Evolutionary conservation across 1,140 invertebrate genomes (phyloP), one percentile per base, ranked within the genome.

Genomic region (Drosophila navojoa): DNA sequence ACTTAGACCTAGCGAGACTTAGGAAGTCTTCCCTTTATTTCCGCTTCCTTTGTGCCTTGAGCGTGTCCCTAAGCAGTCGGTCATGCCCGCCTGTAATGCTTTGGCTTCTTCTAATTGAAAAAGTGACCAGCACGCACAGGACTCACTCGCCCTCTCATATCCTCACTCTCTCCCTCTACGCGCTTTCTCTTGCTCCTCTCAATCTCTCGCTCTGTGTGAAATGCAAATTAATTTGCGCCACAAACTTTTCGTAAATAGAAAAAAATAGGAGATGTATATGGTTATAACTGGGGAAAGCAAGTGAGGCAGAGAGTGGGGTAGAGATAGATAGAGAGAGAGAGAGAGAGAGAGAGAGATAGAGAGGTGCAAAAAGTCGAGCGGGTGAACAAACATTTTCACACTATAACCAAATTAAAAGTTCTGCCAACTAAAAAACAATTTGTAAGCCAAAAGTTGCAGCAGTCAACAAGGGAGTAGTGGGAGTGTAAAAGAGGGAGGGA

Each of bases 341-440:
- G 1, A 38, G 32, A 2, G 54, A 11, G 9, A 32, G 42, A 45
- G 45, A 67, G 16, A 25, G 25, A 32, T 60, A 3, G 35, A 38
- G 35, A 38, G 35, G 35, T 13, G 35, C 11, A 13, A 38, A 38
- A 10, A 38, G 35, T 38, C 35, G 35, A 38, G 35, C 35, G 29
- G 68, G 64, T 27, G 63, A 82, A 63, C 69, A 81, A 86, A 85
- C 81, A 86, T 81, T 85, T 85, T 86, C 78, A 85, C 81, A 86
- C 81, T 79, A 86, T 85, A 85, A 85, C 81, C 81, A 86, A 85
- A 85, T 85, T 85, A 85, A 85, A 85, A 85, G 81, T 85, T 85
- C 50, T 81, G 66, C 81, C 67, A 85, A 85, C 81, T 85, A 86
- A 85, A 84, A 85, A 85, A 86, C 81, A 86, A 85, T 86, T 85